Evolutionary conservation across 2,888 invertebrate genomes (phyloP), one percentile per base, ranked within the genome.

Genomic region (Blastobasis adustella): DNA sequence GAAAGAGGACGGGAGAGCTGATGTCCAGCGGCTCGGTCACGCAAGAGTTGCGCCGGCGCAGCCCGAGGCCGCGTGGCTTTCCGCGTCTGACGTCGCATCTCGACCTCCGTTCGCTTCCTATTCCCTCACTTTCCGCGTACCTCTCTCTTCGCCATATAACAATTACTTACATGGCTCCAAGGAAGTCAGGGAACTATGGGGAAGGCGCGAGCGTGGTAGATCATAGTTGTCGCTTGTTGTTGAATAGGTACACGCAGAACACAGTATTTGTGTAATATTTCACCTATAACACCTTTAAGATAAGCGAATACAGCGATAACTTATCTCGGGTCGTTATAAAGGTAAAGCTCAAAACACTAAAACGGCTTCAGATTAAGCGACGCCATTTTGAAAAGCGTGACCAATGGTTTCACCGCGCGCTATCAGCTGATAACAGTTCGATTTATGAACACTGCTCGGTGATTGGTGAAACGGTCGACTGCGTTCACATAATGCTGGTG

Each of bases 341-440:
- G 70, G 72, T 78, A 69, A 74, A 65, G 69, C 67, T 70, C 65
- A 67, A 54, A 54, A 67, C 65, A 78, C 67, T 76, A 71, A 76
- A 80, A 78, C 70, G 67, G 67, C 71, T 69, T 66, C 61, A 75
- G 77, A 82, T 82, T 79, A 79, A 66, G 57, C 51, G 58, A 73
- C 67, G 79, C 84, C 86, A 83, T 83, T 73, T 83, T 82, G 77
- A 74, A 79, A 77, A 76, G 63, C 78, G 75, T 79, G 76, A 76
- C 85, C 86, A 85, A 86, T 85, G 67, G 73, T 68, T 71, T 62
- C 64, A 65, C 66, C 61, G 69, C 60, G 62, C 69, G 73, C 72
- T 84, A 82, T 83, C 83, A 82, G 70, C 68, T 82, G 86, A 83
- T 86, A 86, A 82, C 73, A 76, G 66, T 79, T 79, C 81, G 76